phyloP scores from a whole-genome alignment of 2,113 vertebrate species.

The Diadophis punctatus region DNA sequence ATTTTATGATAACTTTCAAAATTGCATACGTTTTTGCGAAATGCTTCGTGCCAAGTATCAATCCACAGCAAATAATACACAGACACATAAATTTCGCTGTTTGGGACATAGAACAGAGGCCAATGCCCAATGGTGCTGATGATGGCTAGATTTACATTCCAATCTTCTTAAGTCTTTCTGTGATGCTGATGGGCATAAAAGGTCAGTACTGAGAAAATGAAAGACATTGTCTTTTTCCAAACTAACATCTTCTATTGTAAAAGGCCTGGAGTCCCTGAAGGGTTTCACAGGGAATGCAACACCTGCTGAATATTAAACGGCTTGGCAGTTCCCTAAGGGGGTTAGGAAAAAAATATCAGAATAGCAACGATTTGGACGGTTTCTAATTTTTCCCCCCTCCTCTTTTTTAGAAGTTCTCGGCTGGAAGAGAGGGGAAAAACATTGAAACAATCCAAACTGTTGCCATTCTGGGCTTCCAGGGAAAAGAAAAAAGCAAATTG shows the following conservation, averaged over 20 bases:
- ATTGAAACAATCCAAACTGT: background rate
- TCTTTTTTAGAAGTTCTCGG: background rate
- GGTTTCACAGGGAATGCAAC: constrained; percentile 1
- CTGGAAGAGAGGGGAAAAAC: background rate
- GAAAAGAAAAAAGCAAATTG: background rate
- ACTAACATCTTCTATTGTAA: background rate
- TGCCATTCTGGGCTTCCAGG: background rate
- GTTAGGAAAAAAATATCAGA: background rate
- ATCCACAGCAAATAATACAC: background rate
- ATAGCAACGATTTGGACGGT: background rate
- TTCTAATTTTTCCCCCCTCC: background rate
- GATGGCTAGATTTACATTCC: background rate
- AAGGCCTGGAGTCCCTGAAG: constrained; percentile 6
- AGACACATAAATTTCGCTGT: background rate
- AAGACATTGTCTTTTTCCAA: background rate
- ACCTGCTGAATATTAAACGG: constrained; percentile 19
- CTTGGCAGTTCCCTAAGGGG: constrained; percentile 7
- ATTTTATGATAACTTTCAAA: background rate
- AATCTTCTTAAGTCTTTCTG: background rate
- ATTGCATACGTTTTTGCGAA: background rate
- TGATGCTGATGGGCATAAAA: background rate
- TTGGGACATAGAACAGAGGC: background rate
- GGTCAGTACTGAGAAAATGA: constrained; percentile 3
- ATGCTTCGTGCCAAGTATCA: background rate
- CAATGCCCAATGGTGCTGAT: background rate